A percentile compares a stretch with the other conserved stretches of the same genome.
Conservation (phyloP, 1,140 invertebrate species). For the Eriosoma lanigerum region DNA sequence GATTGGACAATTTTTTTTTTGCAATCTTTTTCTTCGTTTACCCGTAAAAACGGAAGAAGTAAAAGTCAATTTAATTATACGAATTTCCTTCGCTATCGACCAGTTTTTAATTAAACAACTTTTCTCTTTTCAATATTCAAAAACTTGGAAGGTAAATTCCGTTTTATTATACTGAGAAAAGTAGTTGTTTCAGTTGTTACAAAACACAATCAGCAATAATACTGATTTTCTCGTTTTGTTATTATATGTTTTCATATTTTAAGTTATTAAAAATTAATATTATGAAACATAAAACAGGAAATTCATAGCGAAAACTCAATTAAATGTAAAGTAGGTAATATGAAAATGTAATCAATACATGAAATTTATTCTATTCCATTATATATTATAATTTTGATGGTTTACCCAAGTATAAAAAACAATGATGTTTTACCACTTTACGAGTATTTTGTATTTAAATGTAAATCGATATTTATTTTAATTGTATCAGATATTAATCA, state of each 20-base stretch:
- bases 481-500: no score
- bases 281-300: background rate
- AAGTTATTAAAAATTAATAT: background rate
- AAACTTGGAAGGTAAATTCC: background rate
- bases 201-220: background rate
- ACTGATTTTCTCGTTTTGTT: background rate
- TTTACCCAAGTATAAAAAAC: no score
- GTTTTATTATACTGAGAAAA: background rate
- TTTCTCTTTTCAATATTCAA: background rate
- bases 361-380: background rate
- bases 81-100: background rate
- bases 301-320: background rate
- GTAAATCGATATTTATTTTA: no score
- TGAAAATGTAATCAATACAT: background rate
- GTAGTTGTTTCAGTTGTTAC: background rate
- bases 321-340: background rate
- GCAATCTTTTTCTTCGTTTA: background rate
- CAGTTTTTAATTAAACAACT: constrained; percentile 35
- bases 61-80: background rate
- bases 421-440: no score
- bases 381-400: no score
- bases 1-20: constrained; percentile 21
- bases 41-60: background rate
- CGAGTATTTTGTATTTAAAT: no score
- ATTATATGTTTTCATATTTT: background rate